These are phyloP conservation scores for Ranitomeya imitator DNA, from an alignment of 2,113 vertebrate species.

Conservation along the genomic window DNA sequence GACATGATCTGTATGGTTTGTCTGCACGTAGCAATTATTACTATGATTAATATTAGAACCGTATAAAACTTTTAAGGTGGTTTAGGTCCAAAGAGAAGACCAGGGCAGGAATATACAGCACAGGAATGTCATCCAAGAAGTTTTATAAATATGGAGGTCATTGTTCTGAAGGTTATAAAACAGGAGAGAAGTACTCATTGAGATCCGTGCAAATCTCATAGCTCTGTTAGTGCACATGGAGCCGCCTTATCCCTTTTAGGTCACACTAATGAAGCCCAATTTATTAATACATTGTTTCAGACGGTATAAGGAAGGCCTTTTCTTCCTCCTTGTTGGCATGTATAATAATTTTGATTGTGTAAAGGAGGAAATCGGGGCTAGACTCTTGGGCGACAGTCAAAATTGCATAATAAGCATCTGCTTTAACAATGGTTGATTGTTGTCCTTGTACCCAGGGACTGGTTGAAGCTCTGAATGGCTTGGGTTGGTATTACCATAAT, in stretches of 20 bases:
- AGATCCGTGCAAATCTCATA: too few species aligned
- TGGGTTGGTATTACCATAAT: constrained; percentile 90
- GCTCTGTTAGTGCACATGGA: background rate
- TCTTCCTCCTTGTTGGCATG: constrained; percentile 2
- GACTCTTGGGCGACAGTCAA: background rate
- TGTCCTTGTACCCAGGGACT: constrained; percentile 77
- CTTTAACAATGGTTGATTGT: background rate
- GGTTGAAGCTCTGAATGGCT: constrained; percentile 84
- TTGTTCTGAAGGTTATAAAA: too few species aligned
- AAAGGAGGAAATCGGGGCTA: background rate
- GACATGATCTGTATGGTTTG: too few species aligned
- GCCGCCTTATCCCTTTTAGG: too few species aligned
- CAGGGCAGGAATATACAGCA: too few species aligned
- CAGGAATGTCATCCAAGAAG: too few species aligned
- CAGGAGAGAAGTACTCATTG: too few species aligned
- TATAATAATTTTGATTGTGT: background rate
- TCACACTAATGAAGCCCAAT: background rate
- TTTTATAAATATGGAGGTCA: too few species aligned
- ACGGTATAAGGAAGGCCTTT: background rate
- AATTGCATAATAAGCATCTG: background rate
- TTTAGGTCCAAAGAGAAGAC: too few species aligned
- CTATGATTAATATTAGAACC: too few species aligned
- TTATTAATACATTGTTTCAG: background rate
- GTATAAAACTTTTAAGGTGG: too few species aligned
- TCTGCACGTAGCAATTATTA: too few species aligned